Conservation (phyloP, 2,888 invertebrate genomes). For the Epistrophe grossulariae region DNA sequence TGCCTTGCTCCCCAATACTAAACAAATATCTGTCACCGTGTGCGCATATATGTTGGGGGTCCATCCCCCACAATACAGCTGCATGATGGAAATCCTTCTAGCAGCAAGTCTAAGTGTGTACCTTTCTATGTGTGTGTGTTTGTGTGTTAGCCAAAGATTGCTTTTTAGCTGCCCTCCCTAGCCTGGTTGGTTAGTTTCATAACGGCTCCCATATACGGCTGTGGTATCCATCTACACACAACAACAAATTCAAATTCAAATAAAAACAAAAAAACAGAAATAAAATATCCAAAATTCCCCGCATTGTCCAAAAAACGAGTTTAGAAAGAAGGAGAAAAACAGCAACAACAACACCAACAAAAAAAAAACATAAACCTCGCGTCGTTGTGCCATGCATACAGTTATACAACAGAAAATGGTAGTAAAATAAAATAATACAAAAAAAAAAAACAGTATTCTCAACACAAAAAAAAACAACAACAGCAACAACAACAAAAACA, state of each 20-base stretch:
- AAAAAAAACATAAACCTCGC: conserved; percentile 23
- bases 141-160: conserved; percentile 59
- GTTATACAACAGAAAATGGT: conserved; percentile 34
- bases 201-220: conserved; percentile 61
- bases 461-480: conserved; percentile 6
- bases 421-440: conserved; percentile 38
- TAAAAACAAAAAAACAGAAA: conserved; percentile 20
- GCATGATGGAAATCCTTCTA: conserved; percentile 57
- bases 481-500: conserved; percentile 26
- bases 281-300: conserved; percentile 46
- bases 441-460: conserved; percentile 48
- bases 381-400: conserved; percentile 24
- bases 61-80: conserved; percentile 59
- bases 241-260: not conserved
- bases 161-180: conserved; percentile 71
- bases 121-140: conserved; percentile 27
- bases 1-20: conserved; percentile 37
- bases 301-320: conserved; percentile 59
- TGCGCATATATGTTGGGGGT: conserved; percentile 47
- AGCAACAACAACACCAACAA: conserved; percentile 9
- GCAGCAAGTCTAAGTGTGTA: conserved; percentile 11
- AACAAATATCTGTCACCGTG: conserved; percentile 32
- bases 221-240: conserved; percentile 57
- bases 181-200: conserved; percentile 75
- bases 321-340: conserved; percentile 69